Conservation (phyloP, 2,888 invertebrate species). For the Melanostoma scalare region DNA sequence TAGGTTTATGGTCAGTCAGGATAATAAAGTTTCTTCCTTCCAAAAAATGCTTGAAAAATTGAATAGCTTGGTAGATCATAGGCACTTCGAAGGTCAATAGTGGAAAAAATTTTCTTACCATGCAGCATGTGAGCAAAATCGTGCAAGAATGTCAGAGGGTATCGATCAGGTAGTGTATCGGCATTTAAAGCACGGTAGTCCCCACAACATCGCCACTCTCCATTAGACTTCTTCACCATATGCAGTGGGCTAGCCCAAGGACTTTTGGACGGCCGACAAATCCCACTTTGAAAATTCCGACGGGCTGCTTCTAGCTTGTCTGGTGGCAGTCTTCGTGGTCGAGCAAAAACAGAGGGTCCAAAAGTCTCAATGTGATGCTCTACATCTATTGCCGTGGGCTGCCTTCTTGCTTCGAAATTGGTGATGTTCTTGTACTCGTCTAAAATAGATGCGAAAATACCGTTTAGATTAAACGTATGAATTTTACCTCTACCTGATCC, state of each 20-base stretch:
- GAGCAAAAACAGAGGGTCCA: no score
- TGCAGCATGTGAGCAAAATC: constrained; percentile 5
- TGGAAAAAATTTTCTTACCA: constrained; percentile 4
- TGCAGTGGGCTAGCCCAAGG: no score
- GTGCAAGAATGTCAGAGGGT: constrained; percentile 9
- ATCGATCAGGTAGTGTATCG: constrained; percentile 25
- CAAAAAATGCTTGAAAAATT: constrained; percentile 7
- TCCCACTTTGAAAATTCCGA: constrained; percentile 10
- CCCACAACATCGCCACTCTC: no score
- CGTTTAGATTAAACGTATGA: no score
- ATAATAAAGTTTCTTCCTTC: constrained; percentile 10
- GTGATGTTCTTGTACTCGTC: no score
- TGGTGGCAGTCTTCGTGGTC: neutral
- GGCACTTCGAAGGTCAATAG: neutral
- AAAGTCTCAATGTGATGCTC: neutral
- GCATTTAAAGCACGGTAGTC: constrained; percentile 19
- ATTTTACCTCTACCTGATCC: neutral
- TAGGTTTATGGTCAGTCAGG: constrained; percentile 11
- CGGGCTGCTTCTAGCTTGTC: constrained; percentile 12
- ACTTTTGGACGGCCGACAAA: neutral
- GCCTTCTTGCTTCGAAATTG: neutral
- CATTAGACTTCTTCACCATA: no score
- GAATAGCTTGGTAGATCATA: neutral
- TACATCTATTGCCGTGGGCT: constrained; percentile 13
- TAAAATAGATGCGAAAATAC: no score